A percentile compares a stretch with the other conserved stretches of the same genome.
These are phyloP conservation scores for Tachysurus vachellii DNA, from an alignment of 2,113 vertebrate species.

Conservation along the genomic window DNA sequence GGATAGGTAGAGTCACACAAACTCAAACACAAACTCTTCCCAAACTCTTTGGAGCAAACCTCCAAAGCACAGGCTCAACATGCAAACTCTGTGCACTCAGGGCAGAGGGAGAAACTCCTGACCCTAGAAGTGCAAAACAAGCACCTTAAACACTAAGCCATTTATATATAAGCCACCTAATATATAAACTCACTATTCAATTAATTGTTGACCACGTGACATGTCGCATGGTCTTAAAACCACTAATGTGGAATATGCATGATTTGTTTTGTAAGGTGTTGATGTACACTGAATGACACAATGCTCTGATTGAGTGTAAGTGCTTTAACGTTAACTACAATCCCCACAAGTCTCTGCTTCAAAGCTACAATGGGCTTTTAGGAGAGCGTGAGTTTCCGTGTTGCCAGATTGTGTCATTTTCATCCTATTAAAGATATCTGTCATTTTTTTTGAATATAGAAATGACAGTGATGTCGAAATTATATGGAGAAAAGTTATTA, in stretches of 20 bases:
- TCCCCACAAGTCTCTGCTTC: constrained; percentile 67
- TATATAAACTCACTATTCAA: background rate
- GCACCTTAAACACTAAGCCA: no score
- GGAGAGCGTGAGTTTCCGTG: background rate
- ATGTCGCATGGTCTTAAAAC: background rate
- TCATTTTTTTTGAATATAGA: no score
- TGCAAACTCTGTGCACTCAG: no score
- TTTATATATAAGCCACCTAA: no score
- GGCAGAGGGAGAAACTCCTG: no score
- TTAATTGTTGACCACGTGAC: background rate
- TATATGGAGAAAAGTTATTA: background rate
- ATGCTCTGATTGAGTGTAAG: background rate
- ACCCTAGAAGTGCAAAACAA: no score
- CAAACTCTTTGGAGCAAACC: no score
- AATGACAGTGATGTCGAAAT: background rate
- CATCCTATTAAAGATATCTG: no score
- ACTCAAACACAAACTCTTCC: no score
- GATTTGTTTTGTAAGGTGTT: background rate
- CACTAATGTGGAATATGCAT: background rate
- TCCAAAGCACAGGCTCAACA: no score
- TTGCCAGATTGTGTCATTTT: background rate
- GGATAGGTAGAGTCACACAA: no score
- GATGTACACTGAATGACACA: background rate
- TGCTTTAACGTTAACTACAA: constrained; percentile 61
- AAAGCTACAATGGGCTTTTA: constrained; percentile 52